Evolutionary conservation across 2,113 vertebrate species (phyloP), one percentile per base, ranked within the genome.

Genomic region (Chionomys nivalis): DNA sequence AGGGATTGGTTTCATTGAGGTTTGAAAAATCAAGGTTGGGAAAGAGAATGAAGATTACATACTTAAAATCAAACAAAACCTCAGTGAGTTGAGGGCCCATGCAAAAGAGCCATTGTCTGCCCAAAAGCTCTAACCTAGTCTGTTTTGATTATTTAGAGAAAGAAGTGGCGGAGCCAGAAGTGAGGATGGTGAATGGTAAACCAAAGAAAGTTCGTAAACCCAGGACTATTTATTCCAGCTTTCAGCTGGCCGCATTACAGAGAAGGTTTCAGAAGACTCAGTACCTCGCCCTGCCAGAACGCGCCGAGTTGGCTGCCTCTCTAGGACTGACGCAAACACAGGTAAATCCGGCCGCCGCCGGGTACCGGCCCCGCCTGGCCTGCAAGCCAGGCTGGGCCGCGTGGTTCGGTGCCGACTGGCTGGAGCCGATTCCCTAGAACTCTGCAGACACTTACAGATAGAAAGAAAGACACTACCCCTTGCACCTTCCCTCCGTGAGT

Each of bases 141-240:
- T 98, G 91, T 97, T 98, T 96, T 96, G 94, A 87, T 95, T 96
- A 94, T 98, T 96, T 98, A 99, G 99, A 99, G 97, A 99, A 99
- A 98, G 99, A 99, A 96, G 98, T 99, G 95, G 97, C 98, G 21
- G 99, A 99, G 97, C 99, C 99, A 2, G 99, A 99, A 97, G 99
- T 99, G 98, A 99, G 99, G 96, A 99, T 99, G 99, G 99, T 99
- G 96, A 99, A 99, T 94, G 99, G 99, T 92, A 99, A 99, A 98
- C 99, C 99, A 98, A 99, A 99, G 98, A 99, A 99, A 98, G 99
- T 99, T 97, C 99, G 99, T 92, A 99, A 99, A 98, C 99, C 99
- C 75, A 98, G 99, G 96, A 99, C 99, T 55, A 99, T 99, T 98
- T 99, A 99, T 98, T 99, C 99, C 98, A 99, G 99, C 98, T 99